Evolutionary conservation across 1,140 invertebrate species (phyloP).

Genomic region (Drosophila pseudoobscura): DNA sequence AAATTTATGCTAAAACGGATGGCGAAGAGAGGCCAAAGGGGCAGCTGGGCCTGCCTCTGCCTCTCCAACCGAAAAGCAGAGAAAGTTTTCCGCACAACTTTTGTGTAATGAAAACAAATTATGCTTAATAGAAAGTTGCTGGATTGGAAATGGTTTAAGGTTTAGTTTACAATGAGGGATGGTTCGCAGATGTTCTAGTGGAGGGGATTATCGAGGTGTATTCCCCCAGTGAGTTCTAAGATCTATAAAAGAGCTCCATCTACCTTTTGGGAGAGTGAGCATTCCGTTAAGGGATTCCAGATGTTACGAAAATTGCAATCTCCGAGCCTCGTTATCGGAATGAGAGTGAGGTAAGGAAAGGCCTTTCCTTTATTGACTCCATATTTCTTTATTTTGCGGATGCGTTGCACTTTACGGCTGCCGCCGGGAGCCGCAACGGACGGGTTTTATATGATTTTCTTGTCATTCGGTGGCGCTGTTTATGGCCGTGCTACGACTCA

Average conservation of each 20-base stretch:
- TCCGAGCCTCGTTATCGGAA: constrained; percentile 3
- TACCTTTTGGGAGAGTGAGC: too few species aligned
- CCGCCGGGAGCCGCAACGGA: constrained; percentile 13
- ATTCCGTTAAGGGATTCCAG: neutral
- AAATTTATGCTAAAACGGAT: constrained; percentile 23
- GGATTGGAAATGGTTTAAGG: constrained; percentile 55
- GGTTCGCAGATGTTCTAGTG: neutral
- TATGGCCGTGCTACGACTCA: constrained; percentile 27
- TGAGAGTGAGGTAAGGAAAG: neutral
- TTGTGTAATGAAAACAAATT: constrained; percentile 60
- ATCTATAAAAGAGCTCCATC: too few species aligned
- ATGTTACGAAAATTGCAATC: constrained; percentile 25
- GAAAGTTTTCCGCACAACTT: constrained; percentile 49
- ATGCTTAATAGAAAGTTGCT: constrained; percentile 58
- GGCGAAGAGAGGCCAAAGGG: neutral
- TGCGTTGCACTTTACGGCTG: constrained; percentile 40
- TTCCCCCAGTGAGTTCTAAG: too few species aligned
- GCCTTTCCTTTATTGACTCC: constrained; percentile 31
- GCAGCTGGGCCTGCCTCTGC: neutral
- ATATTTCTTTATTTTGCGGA: constrained; percentile 46
- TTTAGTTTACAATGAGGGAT: constrained; percentile 24
- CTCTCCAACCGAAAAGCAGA: constrained; percentile 8
- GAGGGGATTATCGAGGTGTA: neutral
- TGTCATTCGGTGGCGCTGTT: constrained; percentile 45
- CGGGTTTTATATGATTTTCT: constrained; percentile 48